Conservation (phyloP, 2,888 invertebrate genomes). For the Drosophila buzzatii region DNA sequence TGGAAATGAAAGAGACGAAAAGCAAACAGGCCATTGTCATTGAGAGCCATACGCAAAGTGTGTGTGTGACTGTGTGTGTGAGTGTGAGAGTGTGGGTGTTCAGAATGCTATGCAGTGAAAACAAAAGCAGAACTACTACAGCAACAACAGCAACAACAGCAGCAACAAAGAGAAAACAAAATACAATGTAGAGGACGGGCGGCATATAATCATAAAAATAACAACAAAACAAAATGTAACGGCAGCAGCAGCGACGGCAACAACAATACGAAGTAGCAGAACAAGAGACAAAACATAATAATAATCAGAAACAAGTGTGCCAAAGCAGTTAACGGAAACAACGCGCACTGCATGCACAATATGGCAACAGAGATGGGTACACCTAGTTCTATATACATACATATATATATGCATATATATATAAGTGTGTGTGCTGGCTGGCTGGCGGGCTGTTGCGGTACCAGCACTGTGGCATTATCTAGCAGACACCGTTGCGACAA, state of each 20-base stretch:
- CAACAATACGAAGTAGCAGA: constrained; percentile 68
- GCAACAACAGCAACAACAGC: constrained; percentile 24
- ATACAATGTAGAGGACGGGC: constrained; percentile 54
- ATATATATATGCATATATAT: neutral
- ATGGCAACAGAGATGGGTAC: constrained; percentile 65
- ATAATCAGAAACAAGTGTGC: constrained; percentile 82
- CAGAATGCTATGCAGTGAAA: constrained; percentile 29
- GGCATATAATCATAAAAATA: constrained; percentile 56
- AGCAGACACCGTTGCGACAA: constrained; percentile 72
- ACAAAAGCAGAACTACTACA: constrained; percentile 52
- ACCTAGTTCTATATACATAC: neutral
- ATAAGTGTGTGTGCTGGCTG: neutral
- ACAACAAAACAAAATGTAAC: constrained; percentile 60
- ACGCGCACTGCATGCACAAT: constrained; percentile 81
- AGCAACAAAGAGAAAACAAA: constrained; percentile 6
- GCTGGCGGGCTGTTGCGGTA: constrained; percentile 18
- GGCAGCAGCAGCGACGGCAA: constrained; percentile 17
- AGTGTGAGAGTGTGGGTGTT: constrained; percentile 12
- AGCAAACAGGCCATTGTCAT: constrained; percentile 28
- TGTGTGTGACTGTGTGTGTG: constrained; percentile 32
- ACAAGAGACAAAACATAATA: constrained; percentile 75
- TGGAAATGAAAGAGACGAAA: constrained; percentile 6
- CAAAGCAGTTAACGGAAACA: constrained; percentile 82
- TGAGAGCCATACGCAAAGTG: constrained; percentile 24
- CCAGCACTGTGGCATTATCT: constrained; percentile 73